These are phyloP conservation scores for Anabas testudineus DNA, from an alignment of 2,797 vertebrate genomes.

Conservation along the genomic window DNA sequence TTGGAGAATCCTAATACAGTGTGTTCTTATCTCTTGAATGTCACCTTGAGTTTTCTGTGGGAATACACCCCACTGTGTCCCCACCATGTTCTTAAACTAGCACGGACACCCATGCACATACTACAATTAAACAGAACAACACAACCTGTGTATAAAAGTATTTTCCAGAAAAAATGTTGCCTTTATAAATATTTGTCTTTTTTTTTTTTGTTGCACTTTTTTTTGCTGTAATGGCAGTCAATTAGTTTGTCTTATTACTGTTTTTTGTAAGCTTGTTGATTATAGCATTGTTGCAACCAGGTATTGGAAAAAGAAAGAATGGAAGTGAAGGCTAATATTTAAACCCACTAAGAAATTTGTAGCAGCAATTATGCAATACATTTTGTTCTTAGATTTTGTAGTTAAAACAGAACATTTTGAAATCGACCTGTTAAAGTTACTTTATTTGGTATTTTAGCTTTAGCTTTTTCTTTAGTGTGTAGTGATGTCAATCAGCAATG, in stretches of 20 bases:
- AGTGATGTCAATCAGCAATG: not conserved
- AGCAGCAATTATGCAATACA: not conserved
- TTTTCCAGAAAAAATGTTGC: not conserved
- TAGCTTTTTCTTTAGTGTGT: not conserved
- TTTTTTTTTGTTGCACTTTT: not conserved
- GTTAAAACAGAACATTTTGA: not conserved
- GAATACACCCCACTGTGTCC: constrained; percentile 37
- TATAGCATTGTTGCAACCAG: not conserved
- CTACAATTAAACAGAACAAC: not conserved
- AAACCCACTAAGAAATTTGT: not conserved
- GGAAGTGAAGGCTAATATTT: not conserved
- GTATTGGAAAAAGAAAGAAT: not conserved
- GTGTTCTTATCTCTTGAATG: constrained; percentile 75
- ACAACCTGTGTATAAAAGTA: not conserved
- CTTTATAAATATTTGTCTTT: not conserved
- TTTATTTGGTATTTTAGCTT: not conserved
- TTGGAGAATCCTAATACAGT: constrained; percentile 64
- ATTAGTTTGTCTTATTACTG: not conserved
- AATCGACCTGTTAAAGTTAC: not conserved
- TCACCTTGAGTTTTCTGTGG: constrained; percentile 75
- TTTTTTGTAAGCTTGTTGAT: not conserved
- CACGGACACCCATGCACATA: not conserved
- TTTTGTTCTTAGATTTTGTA: not conserved
- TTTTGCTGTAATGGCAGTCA: constrained; percentile 9
- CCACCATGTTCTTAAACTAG: constrained; percentile 31